Percentiles rank a stretch among this genome's conserved stretches.
Evolutionary conservation across 2,888 invertebrate species (phyloP).

Genomic region (Spialia ferax): DNA sequence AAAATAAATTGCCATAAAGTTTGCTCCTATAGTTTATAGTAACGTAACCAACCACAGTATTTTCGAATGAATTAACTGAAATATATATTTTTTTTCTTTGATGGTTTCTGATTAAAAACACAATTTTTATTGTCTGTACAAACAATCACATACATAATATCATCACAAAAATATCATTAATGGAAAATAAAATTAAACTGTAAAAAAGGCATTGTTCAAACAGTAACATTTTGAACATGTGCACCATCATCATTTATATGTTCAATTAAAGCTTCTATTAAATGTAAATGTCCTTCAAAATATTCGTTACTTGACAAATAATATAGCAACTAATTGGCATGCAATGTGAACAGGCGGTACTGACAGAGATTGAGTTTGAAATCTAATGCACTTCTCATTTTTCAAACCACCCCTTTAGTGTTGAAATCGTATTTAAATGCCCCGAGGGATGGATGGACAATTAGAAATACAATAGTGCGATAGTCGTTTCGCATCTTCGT

Average conservation of each 20-base stretch:
- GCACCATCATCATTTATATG: conserved; percentile 20
- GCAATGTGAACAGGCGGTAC: conserved; percentile 35
- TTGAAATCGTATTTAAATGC: conserved; percentile 33
- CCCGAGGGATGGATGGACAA: conserved; percentile 21
- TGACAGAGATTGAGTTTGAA: conserved; percentile 45
- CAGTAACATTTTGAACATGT: conserved; percentile 14
- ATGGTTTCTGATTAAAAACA: too few species aligned
- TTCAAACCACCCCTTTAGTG: conserved; percentile 55
- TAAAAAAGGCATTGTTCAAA: too few species aligned
- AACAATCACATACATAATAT: too few species aligned
- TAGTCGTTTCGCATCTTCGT: not conserved
- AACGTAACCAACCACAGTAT: too few species aligned
- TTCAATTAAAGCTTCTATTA: conserved; percentile 7
- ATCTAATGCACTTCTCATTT: conserved; percentile 63
- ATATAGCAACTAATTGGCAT: conserved; percentile 35
- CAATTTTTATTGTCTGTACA: too few species aligned
- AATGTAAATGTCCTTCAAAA: conserved; percentile 7
- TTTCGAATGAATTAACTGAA: too few species aligned
- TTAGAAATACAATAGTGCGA: conserved; percentile 20
- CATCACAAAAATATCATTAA: too few species aligned
- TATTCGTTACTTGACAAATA: conserved; percentile 29
- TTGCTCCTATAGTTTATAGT: too few species aligned
- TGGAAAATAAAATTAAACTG: not conserved
- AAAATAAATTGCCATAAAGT: too few species aligned
- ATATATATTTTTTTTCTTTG: too few species aligned